A percentile compares a stretch with the other conserved stretches of the same genome.
These are phyloP conservation scores for Dryadula phaetusa DNA, from an alignment of 2,888 invertebrate species.

Conservation along the genomic window DNA sequence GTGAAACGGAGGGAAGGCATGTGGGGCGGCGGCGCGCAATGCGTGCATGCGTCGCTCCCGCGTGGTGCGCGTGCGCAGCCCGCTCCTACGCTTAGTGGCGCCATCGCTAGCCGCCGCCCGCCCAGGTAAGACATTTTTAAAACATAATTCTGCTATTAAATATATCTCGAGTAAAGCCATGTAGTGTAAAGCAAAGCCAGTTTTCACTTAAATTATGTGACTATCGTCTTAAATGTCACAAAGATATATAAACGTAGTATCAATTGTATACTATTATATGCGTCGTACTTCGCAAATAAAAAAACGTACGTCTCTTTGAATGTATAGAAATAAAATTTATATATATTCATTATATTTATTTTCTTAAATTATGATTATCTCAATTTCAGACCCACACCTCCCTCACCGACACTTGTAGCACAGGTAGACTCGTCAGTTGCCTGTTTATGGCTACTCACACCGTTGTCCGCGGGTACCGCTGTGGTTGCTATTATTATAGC, in stretches of 20 bases:
- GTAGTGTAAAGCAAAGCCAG: too few species aligned
- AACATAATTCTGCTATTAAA: neutral
- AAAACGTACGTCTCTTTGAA: neutral
- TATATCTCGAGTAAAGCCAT: too few species aligned
- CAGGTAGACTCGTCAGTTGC: slow-evolving; percentile 85
- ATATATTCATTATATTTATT: neutral
- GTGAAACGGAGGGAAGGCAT: slow-evolving; percentile 74
- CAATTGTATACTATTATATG: too few species aligned
- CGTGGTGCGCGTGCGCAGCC: slow-evolving; percentile 76
- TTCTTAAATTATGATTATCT: neutral
- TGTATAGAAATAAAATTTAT: neutral
- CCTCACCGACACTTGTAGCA: slow-evolving; percentile 75
- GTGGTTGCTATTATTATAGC: slow-evolving; percentile 89
- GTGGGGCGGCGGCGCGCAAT: slow-evolving; percentile 83
- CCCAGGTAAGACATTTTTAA: slow-evolving; percentile 63
- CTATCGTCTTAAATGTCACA: too few species aligned
- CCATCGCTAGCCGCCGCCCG: slow-evolving; percentile 79
- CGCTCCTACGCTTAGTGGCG: slow-evolving; percentile 80
- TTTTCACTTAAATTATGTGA: too few species aligned
- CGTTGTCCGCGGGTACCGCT: slow-evolving; percentile 88
- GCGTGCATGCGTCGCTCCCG: slow-evolving; percentile 81
- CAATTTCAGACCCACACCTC: slow-evolving; percentile 70
- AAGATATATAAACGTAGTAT: too few species aligned
- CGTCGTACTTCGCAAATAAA: too few species aligned
- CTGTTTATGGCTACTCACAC: slow-evolving; percentile 86